Percentiles rank a stretch among this genome's conserved stretches.
Conservation (phyloP, 2,113 vertebrate species). For the Lanius collurio region DNA sequence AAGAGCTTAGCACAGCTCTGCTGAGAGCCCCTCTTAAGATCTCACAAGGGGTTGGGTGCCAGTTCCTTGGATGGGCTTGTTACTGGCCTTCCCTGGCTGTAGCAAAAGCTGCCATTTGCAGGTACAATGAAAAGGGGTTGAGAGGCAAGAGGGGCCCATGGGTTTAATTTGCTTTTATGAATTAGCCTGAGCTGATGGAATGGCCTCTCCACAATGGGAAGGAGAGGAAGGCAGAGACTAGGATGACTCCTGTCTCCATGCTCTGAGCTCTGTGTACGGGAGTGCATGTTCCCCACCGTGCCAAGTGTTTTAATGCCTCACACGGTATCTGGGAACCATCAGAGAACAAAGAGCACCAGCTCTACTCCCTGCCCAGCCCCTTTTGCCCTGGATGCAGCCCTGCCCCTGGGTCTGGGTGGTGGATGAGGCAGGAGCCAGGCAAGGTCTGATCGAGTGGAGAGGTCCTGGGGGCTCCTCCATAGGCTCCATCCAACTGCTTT, state of each 20-base stretch:
- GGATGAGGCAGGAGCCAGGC: background rate
- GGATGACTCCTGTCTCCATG: background rate
- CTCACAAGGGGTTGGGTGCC: background rate
- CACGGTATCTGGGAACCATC: background rate
- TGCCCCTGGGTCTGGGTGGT: background rate
- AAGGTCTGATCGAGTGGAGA: background rate
- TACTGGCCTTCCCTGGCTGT: background rate
- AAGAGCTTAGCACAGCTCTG: background rate
- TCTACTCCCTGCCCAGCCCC: background rate
- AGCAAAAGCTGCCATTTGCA: background rate
- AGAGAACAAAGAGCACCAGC: background rate
- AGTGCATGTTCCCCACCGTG: fast-evolving
- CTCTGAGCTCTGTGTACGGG: fast-evolving
- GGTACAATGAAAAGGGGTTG: background rate
- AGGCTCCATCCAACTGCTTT: background rate
- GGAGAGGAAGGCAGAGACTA: background rate
- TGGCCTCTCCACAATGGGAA: fast-evolving
- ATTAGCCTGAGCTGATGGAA: background rate
- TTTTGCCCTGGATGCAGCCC: background rate
- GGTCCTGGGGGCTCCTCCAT: background rate
- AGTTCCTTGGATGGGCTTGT: background rate
- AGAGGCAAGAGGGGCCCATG: fast-evolving
- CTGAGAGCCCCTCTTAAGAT: background rate
- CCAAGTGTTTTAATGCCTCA: background rate
- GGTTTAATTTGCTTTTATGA: background rate